Percentiles rank a stretch among this genome's conserved stretches.
phyloP scores from a whole-genome alignment of 1,140 invertebrate species.

The Eurytemora carolleeae region DNA sequence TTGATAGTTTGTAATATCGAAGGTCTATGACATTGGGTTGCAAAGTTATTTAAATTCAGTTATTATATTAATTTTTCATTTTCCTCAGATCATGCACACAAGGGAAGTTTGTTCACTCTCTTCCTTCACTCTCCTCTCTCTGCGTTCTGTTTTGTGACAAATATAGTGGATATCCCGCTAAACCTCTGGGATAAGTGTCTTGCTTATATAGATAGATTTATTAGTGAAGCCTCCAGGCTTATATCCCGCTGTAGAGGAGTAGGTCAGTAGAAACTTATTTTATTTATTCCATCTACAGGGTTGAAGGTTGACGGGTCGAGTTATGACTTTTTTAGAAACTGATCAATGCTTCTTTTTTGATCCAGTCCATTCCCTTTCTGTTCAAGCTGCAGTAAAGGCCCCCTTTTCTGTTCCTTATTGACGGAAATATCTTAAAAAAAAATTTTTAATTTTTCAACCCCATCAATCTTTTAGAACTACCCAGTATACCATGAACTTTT shows the following conservation, averaged over 20 bases:
- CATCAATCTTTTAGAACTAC: too few species aligned
- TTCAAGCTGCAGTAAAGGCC: neutral
- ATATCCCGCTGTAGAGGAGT: conserved; percentile 53
- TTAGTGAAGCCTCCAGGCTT: conserved; percentile 63
- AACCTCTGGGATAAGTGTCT: conserved; percentile 77
- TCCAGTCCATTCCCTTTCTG: neutral
- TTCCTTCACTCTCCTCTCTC: conserved; percentile 84
- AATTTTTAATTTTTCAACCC: too few species aligned
- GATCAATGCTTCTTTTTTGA: too few species aligned
- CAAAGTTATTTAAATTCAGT: too few species aligned
- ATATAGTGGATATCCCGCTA: conserved; percentile 60
- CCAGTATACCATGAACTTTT: too few species aligned
- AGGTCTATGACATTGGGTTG: too few species aligned
- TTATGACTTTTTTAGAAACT: too few species aligned
- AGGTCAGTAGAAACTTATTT: too few species aligned
- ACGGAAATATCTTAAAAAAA: neutral
- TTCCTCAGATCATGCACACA: conserved; percentile 58
- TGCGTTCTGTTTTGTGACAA: conserved; percentile 78
- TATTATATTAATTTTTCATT: conserved; percentile 16
- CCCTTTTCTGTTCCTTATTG: neutral
- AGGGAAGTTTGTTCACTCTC: conserved; percentile 79
- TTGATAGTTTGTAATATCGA: too few species aligned
- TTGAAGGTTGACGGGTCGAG: too few species aligned
- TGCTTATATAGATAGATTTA: conserved; percentile 64
- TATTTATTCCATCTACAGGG: too few species aligned